Evolutionary conservation across 2,888 invertebrate species (phyloP).

Genomic region (Quadriops clusia): DNA sequence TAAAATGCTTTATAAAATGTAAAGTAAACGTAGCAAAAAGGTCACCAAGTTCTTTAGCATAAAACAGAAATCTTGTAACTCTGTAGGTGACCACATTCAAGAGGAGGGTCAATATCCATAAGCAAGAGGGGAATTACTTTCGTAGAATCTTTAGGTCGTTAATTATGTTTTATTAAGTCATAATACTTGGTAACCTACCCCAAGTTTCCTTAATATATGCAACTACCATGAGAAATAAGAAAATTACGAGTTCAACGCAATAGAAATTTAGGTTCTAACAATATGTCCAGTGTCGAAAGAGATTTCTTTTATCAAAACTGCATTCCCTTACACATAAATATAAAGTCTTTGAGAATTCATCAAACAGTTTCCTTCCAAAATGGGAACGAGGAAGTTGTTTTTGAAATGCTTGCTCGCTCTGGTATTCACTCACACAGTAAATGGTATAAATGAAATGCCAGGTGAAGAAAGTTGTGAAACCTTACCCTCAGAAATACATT

Average conservation of each 20-base stretch:
- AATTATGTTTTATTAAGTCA: no score
- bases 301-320: constrained; percentile 16
- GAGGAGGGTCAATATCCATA: no score
- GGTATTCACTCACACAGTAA: no score
- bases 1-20: background rate
- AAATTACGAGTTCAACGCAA: no score
- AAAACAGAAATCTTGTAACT: constrained; percentile 21
- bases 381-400: constrained; percentile 18
- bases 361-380: constrained; percentile 13
- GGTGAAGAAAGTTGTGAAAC: constrained; percentile 74
- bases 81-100: constrained; percentile 10
- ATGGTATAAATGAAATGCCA: constrained; percentile 10
- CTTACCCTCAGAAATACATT: constrained; percentile 71
- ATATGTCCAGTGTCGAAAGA: background rate
- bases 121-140: no score
- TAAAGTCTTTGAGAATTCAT: constrained; percentile 11
- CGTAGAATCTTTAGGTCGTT: no score
- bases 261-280: background rate
- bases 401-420: constrained; percentile 19
- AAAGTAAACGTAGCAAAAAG: constrained; percentile 7
- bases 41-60: constrained; percentile 19
- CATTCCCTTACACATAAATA: constrained; percentile 16
- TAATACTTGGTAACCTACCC: no score
- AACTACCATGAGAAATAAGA: no score
- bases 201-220: no score